phyloP scores from a whole-genome alignment of 1,140 invertebrate genomes.

The Heliconius melpomene region DNA sequence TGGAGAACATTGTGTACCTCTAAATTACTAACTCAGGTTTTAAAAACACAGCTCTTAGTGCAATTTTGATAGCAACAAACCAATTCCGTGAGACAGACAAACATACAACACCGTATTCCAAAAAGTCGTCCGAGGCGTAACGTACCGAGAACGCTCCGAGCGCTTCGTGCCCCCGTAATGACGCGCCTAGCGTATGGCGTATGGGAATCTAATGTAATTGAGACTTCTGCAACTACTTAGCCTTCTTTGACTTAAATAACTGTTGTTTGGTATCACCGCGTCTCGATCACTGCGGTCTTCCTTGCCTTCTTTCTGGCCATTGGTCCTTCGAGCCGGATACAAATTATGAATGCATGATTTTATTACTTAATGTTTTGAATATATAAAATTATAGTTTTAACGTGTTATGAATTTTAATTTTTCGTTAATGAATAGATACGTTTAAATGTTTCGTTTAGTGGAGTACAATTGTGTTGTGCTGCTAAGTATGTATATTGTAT shows the following conservation, averaged over 20 bases:
- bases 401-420: not conserved
- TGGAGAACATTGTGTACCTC: no score
- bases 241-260: conserved; percentile 58
- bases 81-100: conserved; percentile 30
- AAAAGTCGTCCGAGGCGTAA: conserved; percentile 34
- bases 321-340: conserved; percentile 21
- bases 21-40: no score
- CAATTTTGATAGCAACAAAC: not conserved
- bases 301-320: not conserved
- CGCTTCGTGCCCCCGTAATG: conserved; percentile 57
- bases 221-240: conserved; percentile 61
- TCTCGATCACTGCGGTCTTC: not conserved
- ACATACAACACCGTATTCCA: conserved; percentile 26
- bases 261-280: conserved; percentile 28
- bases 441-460: not conserved
- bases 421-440: conserved; percentile 5
- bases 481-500: not conserved
- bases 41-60: no score
- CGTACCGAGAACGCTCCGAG: conserved; percentile 47
- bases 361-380: conserved; percentile 1
- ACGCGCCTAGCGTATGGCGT: conserved; percentile 51
- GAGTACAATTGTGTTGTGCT: not conserved
- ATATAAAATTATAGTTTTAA: not conserved
- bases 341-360: not conserved
- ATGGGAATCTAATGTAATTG: conserved; percentile 64